Conservation (phyloP, 2,797 vertebrate species). For the Phataginus tricuspis region DNA sequence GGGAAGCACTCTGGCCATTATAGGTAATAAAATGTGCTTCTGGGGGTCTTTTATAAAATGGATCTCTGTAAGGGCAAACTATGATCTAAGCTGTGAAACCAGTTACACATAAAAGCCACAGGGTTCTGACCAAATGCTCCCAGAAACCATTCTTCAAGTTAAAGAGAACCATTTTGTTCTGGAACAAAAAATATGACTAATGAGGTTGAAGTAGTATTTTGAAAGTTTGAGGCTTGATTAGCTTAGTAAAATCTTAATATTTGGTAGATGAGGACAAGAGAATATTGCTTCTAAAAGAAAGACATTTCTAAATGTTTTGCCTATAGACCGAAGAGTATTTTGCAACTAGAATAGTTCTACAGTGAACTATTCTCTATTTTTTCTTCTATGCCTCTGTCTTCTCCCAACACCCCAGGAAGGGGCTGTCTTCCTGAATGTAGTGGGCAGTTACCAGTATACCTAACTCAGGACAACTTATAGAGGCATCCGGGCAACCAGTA, state of each 20-base stretch:
- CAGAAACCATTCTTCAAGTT: neutral
- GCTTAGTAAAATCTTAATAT: conserved; percentile 20
- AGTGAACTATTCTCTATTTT: neutral
- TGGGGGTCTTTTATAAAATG: neutral
- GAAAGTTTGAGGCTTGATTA: neutral
- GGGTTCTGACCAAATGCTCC: neutral
- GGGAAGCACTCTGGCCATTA: neutral
- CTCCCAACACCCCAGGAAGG: neutral
- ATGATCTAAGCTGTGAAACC: neutral
- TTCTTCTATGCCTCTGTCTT: neutral
- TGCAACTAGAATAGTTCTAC: neutral
- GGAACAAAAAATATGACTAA: neutral
- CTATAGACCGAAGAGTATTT: neutral
- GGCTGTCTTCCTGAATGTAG: neutral
- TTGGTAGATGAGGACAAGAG: neutral
- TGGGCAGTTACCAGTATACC: too few relatives aligned
- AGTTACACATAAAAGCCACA: neutral
- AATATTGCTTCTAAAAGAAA: neutral
- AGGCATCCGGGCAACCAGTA: neutral
- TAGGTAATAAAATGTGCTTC: neutral
- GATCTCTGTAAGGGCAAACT: neutral
- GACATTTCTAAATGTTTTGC: neutral
- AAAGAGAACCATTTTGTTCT: neutral
- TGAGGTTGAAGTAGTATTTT: neutral
- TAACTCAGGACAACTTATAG: neutral